These are phyloP conservation scores for Chironomus striatipennis DNA, from an alignment of 1,140 invertebrate species.

Conservation along the genomic window DNA sequence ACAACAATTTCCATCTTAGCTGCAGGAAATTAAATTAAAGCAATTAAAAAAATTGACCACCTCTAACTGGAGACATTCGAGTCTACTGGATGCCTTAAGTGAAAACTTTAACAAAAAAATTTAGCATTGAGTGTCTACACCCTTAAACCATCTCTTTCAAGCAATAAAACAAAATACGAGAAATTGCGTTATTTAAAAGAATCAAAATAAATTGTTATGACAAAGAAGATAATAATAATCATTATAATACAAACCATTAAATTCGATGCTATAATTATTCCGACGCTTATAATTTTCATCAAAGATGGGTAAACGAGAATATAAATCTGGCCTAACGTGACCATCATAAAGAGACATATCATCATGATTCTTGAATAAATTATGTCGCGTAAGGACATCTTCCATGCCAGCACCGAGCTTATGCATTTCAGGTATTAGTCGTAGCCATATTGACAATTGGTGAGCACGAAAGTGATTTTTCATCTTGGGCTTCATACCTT, in stretches of 20 bases:
- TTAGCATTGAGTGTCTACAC: no score
- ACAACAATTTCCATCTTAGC: no score
- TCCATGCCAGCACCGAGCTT: conserved; percentile 67
- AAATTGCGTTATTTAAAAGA: not conserved
- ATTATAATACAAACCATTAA: conserved; percentile 24
- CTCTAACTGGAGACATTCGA: no score
- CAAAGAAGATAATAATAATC: not conserved
- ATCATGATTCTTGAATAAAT: conserved; percentile 73
- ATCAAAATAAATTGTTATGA: not conserved
- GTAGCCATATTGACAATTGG: conserved; percentile 88
- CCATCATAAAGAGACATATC: conserved; percentile 74
- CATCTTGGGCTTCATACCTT: conserved; percentile 79
- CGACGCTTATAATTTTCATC: conserved; percentile 39
- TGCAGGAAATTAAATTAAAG: no score
- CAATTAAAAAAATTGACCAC: no score
- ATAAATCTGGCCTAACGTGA: conserved; percentile 66
- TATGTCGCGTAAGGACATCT: conserved; percentile 72
- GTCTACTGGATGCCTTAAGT: no score
- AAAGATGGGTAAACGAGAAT: conserved; percentile 46
- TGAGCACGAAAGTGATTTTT: conserved; percentile 91
- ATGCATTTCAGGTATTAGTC: conserved; percentile 87
- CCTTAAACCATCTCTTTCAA: no score
- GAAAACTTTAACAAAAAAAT: no score
- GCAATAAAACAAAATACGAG: no score
- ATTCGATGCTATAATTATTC: conserved; percentile 26